Evolutionary conservation across 2,888 invertebrate species (phyloP).

Genomic region (Gortyna flavago): DNA sequence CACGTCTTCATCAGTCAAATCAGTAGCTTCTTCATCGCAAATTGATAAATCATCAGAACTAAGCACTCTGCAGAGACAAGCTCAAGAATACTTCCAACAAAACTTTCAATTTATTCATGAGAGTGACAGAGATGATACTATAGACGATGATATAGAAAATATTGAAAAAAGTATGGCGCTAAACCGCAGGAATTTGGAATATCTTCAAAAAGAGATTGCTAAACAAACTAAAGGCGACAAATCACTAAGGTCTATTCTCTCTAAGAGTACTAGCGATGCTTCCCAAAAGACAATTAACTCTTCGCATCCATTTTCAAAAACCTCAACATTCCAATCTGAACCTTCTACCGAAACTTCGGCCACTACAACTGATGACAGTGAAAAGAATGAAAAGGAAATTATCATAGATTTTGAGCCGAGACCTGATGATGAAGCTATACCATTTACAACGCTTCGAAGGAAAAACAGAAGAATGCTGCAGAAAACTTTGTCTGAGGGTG

Average conservation of each 20-base stretch:
- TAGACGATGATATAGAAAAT: slow-evolving; percentile 88
- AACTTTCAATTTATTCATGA: slow-evolving; percentile 89
- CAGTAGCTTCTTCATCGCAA: slow-evolving; percentile 84
- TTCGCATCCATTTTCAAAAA: slow-evolving; percentile 86
- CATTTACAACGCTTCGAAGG: slow-evolving; percentile 89
- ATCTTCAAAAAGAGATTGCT: slow-evolving; percentile 88
- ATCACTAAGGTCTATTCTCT: slow-evolving; percentile 83
- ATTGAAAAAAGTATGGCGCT: slow-evolving; percentile 89
- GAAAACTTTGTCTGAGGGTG: slow-evolving; percentile 95
- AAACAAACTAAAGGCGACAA: slow-evolving; percentile 85
- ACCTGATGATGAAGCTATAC: slow-evolving; percentile 91
- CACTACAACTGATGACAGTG: slow-evolving; percentile 89
- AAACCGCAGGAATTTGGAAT: slow-evolving; percentile 87
- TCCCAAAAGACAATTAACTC: slow-evolving; percentile 85
- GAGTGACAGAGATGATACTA: slow-evolving; percentile 88
- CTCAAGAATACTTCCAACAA: slow-evolving; percentile 89
- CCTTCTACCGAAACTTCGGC: slow-evolving; percentile 88
- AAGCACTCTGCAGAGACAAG: slow-evolving; percentile 83
- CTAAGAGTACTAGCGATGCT: slow-evolving; percentile 86
- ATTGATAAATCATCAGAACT: slow-evolving; percentile 86
- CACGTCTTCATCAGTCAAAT: slow-evolving; percentile 85
- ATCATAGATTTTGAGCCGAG: slow-evolving; percentile 96
- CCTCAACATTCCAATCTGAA: slow-evolving; percentile 89
- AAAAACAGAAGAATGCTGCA: slow-evolving; percentile 90
- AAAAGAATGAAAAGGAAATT: slow-evolving; percentile 94